Percentiles rank a stretch among this genome's conserved stretches.
Evolutionary conservation across 2,797 vertebrate species (phyloP).

Genomic region (Threskiornis aethiopicus): DNA sequence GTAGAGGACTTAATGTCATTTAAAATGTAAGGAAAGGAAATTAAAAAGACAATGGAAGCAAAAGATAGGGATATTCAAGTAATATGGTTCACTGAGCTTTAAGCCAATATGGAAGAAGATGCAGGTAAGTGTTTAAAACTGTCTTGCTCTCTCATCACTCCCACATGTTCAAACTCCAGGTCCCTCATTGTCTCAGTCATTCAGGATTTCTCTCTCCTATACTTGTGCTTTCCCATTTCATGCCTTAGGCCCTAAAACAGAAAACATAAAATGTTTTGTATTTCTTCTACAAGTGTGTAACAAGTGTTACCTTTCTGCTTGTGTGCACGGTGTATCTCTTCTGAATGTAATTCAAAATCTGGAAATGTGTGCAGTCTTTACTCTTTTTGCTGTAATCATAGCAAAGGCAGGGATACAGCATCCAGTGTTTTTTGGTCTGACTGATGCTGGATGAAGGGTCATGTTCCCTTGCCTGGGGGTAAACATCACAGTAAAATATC

Average conservation of each 20-base stretch:
- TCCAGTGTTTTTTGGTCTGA: background rate
- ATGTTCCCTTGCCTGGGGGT: background rate
- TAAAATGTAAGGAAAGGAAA: background rate
- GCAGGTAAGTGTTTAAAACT: background rate
- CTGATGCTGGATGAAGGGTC: background rate
- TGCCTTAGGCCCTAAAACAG: background rate
- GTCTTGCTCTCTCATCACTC: background rate
- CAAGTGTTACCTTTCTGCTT: background rate
- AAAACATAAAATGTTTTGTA: background rate
- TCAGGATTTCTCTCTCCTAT: background rate
- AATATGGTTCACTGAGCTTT: background rate
- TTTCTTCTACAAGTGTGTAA: background rate
- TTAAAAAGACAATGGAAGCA: background rate
- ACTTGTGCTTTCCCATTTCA: background rate
- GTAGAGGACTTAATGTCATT: background rate
- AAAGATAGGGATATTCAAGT: background rate
- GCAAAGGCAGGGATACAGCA: background rate
- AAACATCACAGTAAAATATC: background rate
- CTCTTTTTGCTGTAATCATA: background rate
- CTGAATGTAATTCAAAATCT: background rate
- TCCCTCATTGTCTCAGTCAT: background rate
- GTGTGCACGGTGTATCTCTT: background rate
- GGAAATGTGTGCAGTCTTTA: background rate
- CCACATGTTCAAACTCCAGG: background rate
- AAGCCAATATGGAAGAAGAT: background rate